Conservation (phyloP, 2,888 invertebrate genomes). For the Marasmarcha lunaedactyla region DNA sequence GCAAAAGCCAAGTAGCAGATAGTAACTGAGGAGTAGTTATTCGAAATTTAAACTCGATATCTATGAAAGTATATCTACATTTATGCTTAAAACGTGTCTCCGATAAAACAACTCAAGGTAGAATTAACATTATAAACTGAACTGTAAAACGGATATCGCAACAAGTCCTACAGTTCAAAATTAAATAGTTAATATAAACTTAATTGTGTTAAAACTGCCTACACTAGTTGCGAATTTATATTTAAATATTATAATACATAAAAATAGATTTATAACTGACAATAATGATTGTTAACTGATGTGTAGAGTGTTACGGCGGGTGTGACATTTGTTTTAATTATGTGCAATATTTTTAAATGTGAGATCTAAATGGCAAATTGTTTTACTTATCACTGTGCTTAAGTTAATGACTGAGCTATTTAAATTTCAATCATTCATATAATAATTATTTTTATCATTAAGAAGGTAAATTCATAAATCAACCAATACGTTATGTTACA, state of each 20-base stretch:
- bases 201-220: slow-evolving; percentile 67
- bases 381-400: too few relatives aligned
- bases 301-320: slow-evolving; percentile 65
- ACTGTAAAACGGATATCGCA: too few relatives aligned
- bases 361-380: slow-evolving; percentile 42
- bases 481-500: too few relatives aligned
- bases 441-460: too few relatives aligned
- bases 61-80: not conserved
- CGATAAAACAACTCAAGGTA: too few relatives aligned
- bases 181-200: slow-evolving; percentile 40
- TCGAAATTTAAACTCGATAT: slow-evolving; percentile 20
- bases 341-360: slow-evolving; percentile 30
- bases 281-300: slow-evolving; percentile 72
- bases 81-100: not conserved
- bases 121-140: too few relatives aligned
- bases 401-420: too few relatives aligned
- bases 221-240: slow-evolving; percentile 68
- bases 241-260: slow-evolving; percentile 63
- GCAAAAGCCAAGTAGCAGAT: slow-evolving; percentile 41
- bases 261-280: slow-evolving; percentile 69
- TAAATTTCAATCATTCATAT: too few relatives aligned
- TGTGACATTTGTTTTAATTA: slow-evolving; percentile 49
- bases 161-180: slow-evolving; percentile 32
- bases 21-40: slow-evolving; percentile 26
- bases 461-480: too few relatives aligned